Percentiles rank a stretch among this genome's conserved stretches.
phyloP scores from a whole-genome alignment of 1,140 invertebrate species.

The Oncopeltus fasciatus region DNA sequence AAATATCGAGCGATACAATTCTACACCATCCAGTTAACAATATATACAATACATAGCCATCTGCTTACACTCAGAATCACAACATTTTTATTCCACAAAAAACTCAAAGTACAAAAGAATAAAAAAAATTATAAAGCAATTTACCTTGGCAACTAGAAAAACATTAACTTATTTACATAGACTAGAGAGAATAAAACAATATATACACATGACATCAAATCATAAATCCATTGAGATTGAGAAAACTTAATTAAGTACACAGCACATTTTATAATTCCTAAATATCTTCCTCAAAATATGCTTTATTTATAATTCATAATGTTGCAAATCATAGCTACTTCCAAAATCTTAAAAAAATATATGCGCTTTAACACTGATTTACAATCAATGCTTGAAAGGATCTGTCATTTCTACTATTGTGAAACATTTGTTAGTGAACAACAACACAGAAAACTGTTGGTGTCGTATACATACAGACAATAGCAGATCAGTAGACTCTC shows the following conservation, averaged over 20 bases:
- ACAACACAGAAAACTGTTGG: too few relatives aligned
- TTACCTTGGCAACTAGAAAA: neutral
- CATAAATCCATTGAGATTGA: neutral
- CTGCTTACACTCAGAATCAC: neutral
- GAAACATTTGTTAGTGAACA: too few relatives aligned
- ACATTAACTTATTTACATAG: conserved; percentile 13
- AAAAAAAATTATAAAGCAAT: conserved; percentile 12
- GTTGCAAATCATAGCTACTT: conserved; percentile 3
- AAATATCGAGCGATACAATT: conserved; percentile 13
- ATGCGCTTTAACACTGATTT: too few relatives aligned
- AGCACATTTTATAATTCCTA: neutral
- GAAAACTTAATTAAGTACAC: conserved; percentile 13
- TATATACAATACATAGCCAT: conserved; percentile 3
- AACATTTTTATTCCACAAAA: conserved; percentile 8
- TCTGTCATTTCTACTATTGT: too few relatives aligned
- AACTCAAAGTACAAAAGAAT: conserved; percentile 10
- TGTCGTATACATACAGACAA: too few relatives aligned
- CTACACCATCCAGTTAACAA: neutral
- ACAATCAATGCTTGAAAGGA: too few relatives aligned
- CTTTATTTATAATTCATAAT: conserved; percentile 1
- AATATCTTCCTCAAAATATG: conserved; percentile 2
- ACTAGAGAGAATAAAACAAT: conserved; percentile 10
- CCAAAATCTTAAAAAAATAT: conserved; percentile 5
- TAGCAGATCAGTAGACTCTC: too few relatives aligned
- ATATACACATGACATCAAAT: neutral